Base-by-base conservation (phyloP, 1,140 invertebrate genomes). In the Megalopta genalis region DNA sequence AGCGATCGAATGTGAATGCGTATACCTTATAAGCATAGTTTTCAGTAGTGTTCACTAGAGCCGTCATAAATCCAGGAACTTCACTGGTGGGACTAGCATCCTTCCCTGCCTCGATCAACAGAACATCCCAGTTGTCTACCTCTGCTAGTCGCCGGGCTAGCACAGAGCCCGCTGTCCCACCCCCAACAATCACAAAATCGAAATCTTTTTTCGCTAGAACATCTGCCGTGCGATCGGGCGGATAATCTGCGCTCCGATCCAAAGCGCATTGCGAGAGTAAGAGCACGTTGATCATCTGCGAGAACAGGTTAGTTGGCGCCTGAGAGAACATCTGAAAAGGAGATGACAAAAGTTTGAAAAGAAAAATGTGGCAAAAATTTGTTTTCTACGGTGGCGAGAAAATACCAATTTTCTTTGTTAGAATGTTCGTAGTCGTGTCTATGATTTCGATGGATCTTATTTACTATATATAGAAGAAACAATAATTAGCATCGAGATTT, bases 81-180 rank as follows among this genome's bases (percentile, higher is more conserved):
- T 95, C 87, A 76, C 87, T 90, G 3, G 67, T 63, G 0, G 66
- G 2, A 49, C 88, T 86, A 66, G 95, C 87, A 86, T 93, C 84
- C 0, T 87, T 87, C 18, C 95, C 95, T 80, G 94, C 93, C 91
- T 96, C 95, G 16, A 95, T 88, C 9, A 96, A 83, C 32, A 95
- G 21, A 14, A 86, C 63, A 18, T 86, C 65, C 93, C 93, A 94
- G 49, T 94, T 70, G 1, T 76, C 65, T 60, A 93, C 88, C 86
- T 95, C 94, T 1, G 93, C 91, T 14, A 95, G 81, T 70, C 96
- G 89, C 77, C 92, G 94, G 0, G 96, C 95, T 21, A 97, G 63
- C 1, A 95, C 94, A 63, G 94, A 94, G 46, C 96, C 96, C 2
- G 95, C 95, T 0, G 95, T 95, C 52, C 96, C 96, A 14, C 91